These are phyloP conservation scores for Erpornis zantholeuca DNA, from an alignment of 2,113 vertebrate genomes.

Conservation along the genomic window DNA sequence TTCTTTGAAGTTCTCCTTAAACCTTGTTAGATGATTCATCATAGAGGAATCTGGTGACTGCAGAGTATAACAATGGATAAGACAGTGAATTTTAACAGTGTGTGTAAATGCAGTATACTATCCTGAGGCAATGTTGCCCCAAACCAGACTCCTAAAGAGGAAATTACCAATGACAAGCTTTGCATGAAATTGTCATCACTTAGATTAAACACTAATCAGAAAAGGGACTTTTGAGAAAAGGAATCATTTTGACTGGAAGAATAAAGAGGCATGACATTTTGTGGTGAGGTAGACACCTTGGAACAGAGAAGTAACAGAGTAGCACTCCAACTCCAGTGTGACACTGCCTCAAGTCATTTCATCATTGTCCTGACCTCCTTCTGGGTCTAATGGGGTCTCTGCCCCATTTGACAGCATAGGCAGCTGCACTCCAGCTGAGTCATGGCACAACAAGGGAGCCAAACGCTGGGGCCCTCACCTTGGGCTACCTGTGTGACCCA, in stretches of 20 bases:
- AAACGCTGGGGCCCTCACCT: not conserved
- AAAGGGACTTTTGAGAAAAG: not conserved
- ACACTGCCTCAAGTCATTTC: not conserved
- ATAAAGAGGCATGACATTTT: not conserved
- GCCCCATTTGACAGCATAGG: not conserved
- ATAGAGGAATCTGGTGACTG: not conserved
- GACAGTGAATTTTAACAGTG: not conserved
- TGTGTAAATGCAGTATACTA: not conserved
- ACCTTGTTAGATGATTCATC: not conserved
- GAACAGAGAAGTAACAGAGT: not conserved
- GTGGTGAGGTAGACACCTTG: not conserved
- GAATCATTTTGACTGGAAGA: not conserved
- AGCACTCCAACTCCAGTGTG: not conserved
- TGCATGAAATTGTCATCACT: not conserved
- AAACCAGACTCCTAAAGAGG: not conserved
- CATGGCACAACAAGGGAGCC: not conserved
- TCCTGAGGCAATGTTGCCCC: not conserved
- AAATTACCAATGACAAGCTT: not conserved
- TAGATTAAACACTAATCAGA: not conserved
- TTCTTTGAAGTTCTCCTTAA: not conserved
- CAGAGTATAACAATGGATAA: not conserved
- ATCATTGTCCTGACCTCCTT: not conserved
- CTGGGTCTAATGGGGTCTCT: not conserved
- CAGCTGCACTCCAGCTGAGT: not conserved
- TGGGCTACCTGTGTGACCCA: not conserved